Conservation (phyloP, 2,888 invertebrate genomes). For the Elegia similella region DNA sequence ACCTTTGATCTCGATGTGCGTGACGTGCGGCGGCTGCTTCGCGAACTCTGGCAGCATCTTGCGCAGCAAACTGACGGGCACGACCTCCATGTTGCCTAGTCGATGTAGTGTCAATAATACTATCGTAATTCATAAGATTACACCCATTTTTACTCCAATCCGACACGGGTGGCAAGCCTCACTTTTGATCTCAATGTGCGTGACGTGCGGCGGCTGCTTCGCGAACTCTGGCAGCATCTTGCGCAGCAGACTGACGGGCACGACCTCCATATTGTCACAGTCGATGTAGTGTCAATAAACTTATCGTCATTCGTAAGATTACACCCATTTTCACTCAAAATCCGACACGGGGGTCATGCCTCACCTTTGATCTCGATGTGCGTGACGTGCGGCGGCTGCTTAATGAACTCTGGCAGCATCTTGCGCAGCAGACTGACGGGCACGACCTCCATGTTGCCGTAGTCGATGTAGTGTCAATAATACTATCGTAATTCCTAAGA, state of each 20-base stretch:
- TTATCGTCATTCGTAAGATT: no score
- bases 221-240: slow-evolving; percentile 65
- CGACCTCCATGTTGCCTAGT: slow-evolving; percentile 51
- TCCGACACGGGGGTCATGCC: no score
- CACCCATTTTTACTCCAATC: no score
- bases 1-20: slow-evolving; percentile 22
- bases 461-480: no score
- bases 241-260: slow-evolving; percentile 42
- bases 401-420: slow-evolving; percentile 60
- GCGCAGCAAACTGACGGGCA: slow-evolving; percentile 42
- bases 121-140: no score
- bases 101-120: no score
- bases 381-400: slow-evolving; percentile 42
- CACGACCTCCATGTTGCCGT: slow-evolving; percentile 47
- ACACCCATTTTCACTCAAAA: no score
- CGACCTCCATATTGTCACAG: slow-evolving; percentile 48
- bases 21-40: slow-evolving; percentile 43
- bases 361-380: slow-evolving; percentile 22
- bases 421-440: slow-evolving; percentile 46
- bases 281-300: no score
- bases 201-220: slow-evolving; percentile 43
- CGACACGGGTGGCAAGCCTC: no score
- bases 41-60: slow-evolving; percentile 65
- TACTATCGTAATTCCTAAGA: no score
- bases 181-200: slow-evolving; percentile 22